These are phyloP conservation scores for Cistogaster globosa DNA, from an alignment of 2,888 invertebrate species.

Conservation along the genomic window DNA sequence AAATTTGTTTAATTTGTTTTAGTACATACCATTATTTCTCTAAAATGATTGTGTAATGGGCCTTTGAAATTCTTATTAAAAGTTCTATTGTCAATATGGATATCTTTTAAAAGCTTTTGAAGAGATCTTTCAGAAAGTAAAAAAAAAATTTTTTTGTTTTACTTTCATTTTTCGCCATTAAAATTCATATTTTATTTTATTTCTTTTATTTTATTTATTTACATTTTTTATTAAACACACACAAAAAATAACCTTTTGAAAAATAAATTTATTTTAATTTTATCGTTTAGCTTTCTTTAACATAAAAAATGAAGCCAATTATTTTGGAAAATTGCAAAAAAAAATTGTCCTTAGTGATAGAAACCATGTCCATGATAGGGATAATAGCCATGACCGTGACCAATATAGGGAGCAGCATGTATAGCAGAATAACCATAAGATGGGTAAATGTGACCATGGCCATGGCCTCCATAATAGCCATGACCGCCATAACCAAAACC, in stretches of 20 bases:
- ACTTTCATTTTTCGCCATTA: too few species aligned
- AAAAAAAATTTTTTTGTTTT: too few species aligned
- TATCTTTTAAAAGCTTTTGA: too few species aligned
- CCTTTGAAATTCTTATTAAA: too few species aligned
- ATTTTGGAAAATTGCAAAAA: not conserved
- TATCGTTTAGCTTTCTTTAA: not conserved
- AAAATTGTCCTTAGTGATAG: conserved; percentile 56
- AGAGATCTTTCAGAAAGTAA: too few species aligned
- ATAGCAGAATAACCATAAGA: conserved; percentile 61
- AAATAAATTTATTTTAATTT: not conserved
- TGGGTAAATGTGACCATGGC: conserved; percentile 60
- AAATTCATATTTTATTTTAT: not conserved
- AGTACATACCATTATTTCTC: too few species aligned
- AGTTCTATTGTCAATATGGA: too few species aligned
- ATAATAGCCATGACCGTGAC: conserved; percentile 69
- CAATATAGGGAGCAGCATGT: conserved; percentile 60
- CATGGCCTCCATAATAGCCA: conserved; percentile 58
- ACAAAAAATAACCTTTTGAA: conserved; percentile 17
- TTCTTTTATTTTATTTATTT: conserved; percentile 39
- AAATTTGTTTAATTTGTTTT: too few species aligned
- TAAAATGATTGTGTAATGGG: too few species aligned
- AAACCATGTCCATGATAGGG: conserved; percentile 69
- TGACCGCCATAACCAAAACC: conserved; percentile 41
- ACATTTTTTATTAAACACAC: conserved; percentile 38
- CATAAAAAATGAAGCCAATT: conserved; percentile 2